Evolutionary conservation across 1,140 invertebrate species (phyloP).

Genomic region (Pectinophora gossypiella): DNA sequence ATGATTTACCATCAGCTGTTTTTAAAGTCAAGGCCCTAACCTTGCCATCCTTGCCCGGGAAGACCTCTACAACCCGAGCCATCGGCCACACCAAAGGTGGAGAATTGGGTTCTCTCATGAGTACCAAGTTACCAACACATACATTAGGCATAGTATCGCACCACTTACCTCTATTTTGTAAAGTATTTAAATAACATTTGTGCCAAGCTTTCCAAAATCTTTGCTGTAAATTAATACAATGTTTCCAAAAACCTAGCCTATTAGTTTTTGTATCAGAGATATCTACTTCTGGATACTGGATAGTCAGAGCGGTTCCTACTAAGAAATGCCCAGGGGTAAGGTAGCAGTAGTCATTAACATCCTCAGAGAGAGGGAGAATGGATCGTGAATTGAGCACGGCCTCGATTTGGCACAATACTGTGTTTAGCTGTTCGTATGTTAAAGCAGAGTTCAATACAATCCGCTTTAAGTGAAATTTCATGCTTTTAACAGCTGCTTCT

Average conservation of each 20-base stretch:
- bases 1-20: conserved; percentile 9
- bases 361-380: conserved; percentile 6
- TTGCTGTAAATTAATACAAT: conserved; percentile 12
- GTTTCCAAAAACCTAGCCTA: conserved; percentile 11
- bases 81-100: conserved; percentile 37
- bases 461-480: conserved; percentile 45
- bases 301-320: conserved; percentile 2
- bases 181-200: conserved; percentile 24
- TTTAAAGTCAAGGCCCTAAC: conserved; percentile 24
- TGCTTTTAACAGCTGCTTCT: conserved; percentile 14
- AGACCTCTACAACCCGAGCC: conserved; percentile 24
- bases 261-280: conserved; percentile 3
- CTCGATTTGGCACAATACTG: conserved; percentile 31
- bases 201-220: conserved; percentile 34
- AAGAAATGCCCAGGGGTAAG: conserved; percentile 11
- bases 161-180: conserved; percentile 32
- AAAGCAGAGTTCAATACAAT: conserved; percentile 20
- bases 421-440: conserved; percentile 27
- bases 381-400: conserved; percentile 18
- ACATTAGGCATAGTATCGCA: conserved; percentile 10
- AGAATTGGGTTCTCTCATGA: conserved; percentile 25
- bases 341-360: conserved; percentile 1
- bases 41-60: conserved; percentile 30
- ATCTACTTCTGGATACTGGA: conserved; percentile 8
- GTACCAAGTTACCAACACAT: conserved; percentile 24